These are phyloP conservation scores for Passerina amoena DNA, from an alignment of 2,113 vertebrate genomes.

Conservation along the genomic window DNA sequence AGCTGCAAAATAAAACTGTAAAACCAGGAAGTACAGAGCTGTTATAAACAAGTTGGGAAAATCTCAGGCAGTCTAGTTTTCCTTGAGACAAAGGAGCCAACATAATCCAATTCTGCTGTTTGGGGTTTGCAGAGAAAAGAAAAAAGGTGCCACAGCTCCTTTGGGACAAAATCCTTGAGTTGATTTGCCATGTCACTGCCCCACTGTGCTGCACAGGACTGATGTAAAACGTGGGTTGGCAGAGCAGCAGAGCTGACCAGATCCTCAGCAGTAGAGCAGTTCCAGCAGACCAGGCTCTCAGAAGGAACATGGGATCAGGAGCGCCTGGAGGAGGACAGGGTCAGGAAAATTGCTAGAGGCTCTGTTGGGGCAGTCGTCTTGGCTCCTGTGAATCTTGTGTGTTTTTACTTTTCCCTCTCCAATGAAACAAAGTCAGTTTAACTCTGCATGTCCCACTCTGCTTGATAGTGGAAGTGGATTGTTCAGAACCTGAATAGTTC, in stretches of 20 bases:
- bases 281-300: neutral
- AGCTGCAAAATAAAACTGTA: neutral
- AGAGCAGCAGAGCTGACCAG: neutral
- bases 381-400: neutral
- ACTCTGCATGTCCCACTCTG: neutral
- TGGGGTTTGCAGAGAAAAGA: neutral
- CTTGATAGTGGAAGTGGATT: neutral
- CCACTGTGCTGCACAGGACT: neutral
- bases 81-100: neutral
- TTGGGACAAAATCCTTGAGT: neutral
- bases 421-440: neutral
- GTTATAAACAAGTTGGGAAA: neutral
- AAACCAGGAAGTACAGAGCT: neutral
- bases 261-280: neutral
- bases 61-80: neutral
- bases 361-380: rapidly evolving
- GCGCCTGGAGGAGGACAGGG: neutral
- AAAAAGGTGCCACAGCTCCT: neutral
- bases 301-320: neutral
- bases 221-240: neutral
- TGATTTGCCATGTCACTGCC: neutral
- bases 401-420: neutral
- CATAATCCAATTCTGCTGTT: neutral
- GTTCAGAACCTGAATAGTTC: neutral
- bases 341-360: neutral